These are phyloP conservation scores for Sarcophaga carnaria DNA, from an alignment of 2,888 invertebrate genomes.

Conservation along the genomic window DNA sequence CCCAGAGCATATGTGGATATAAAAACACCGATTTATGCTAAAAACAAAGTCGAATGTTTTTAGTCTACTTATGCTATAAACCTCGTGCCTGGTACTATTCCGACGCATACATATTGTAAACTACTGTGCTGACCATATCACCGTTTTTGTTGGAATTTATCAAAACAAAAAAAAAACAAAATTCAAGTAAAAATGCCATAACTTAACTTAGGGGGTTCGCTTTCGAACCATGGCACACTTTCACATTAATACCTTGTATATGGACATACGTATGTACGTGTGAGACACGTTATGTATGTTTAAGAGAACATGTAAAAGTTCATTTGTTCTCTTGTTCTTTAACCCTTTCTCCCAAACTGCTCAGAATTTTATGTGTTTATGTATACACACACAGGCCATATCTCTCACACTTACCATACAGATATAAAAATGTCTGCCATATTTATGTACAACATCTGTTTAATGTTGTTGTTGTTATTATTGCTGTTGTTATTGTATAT, in stretches of 20 bases:
- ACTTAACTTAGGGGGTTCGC: slow-evolving; percentile 44
- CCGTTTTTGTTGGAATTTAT: background rate
- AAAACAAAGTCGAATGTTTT: too few relatives aligned
- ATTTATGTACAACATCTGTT: slow-evolving; percentile 4
- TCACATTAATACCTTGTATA: slow-evolving; percentile 7
- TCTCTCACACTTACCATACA: background rate
- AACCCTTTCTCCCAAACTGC: background rate
- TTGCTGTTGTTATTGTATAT: background rate
- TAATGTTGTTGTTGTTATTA: background rate
- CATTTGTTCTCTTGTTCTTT: slow-evolving; percentile 3
- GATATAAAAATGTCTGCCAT: background rate
- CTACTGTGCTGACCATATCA: background rate
- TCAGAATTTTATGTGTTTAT: background rate
- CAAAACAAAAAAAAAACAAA: background rate
- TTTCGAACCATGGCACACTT: slow-evolving; percentile 61
- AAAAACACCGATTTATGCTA: too few relatives aligned
- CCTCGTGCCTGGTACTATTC: background rate
- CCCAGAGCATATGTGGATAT: too few relatives aligned
- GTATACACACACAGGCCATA: background rate
- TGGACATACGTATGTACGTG: slow-evolving; percentile 3
- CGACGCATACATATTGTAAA: background rate
- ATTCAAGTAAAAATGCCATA: slow-evolving; percentile 33
- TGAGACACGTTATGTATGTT: background rate
- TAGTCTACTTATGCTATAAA: too few relatives aligned
- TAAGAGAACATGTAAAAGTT: slow-evolving; percentile 1